Conservation (phyloP, 2,888 invertebrate genomes). For the Drosophila peninsularis region DNA sequence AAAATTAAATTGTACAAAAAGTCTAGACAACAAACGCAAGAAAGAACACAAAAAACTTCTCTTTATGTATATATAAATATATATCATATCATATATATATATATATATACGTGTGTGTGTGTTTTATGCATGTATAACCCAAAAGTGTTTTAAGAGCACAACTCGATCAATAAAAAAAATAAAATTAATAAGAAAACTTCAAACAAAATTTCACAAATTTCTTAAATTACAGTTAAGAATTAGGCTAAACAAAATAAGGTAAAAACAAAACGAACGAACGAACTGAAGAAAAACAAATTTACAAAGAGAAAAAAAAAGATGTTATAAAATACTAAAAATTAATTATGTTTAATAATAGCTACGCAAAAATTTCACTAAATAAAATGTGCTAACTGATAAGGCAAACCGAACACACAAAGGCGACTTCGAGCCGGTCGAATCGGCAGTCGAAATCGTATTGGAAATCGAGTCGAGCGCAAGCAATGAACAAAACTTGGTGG, state of each 20-base stretch:
- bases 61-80: constrained; percentile 3
- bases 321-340: constrained; percentile 29
- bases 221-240: constrained; percentile 36
- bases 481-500: constrained; percentile 20
- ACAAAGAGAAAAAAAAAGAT: constrained; percentile 28
- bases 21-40: constrained; percentile 36
- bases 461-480: constrained; percentile 26
- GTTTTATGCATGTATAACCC: constrained; percentile 34
- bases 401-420: constrained; percentile 36
- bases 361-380: constrained; percentile 46
- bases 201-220: constrained; percentile 45
- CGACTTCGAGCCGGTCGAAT: constrained; percentile 1
- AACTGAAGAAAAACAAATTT: constrained; percentile 30
- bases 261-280: constrained; percentile 33
- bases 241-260: constrained; percentile 46
- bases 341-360: constrained; percentile 41
- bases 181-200: constrained; percentile 6
- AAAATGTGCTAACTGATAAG: constrained; percentile 50
- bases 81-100: constrained; percentile 4
- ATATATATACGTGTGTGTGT: constrained; percentile 19
- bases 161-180: constrained; percentile 48
- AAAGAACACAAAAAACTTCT: constrained; percentile 35
- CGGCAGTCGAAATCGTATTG: constrained; percentile 1
- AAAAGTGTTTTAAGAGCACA: constrained; percentile 71
- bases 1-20: constrained; percentile 51